Evolutionary conservation across 2,888 invertebrate species (phyloP), one percentile per base, ranked within the genome.

Genomic region (Oscheius sp.): DNA sequence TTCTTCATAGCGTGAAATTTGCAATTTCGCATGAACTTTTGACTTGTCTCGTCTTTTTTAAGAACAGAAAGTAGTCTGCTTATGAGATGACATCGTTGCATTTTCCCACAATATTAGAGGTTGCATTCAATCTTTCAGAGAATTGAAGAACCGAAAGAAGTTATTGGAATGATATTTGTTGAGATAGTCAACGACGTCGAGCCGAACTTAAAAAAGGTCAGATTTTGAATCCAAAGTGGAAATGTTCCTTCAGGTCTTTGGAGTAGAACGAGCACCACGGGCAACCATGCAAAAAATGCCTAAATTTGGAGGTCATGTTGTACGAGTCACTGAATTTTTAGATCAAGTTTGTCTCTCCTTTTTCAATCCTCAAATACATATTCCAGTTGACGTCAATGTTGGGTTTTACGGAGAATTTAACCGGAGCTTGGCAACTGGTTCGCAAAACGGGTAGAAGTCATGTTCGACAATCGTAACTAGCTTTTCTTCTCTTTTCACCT

Each of bases 361-460:
- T 3, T n/a, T 25, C 31, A 5, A 25, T 15, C n/a, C n/a, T n/a
- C 12, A 25, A 50, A 17, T 33, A 10, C 3, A 8, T 46, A 20
- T 39, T 76, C 58, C 69, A 84, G 83, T 66, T 84, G 63, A 85
- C 85, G 5, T 75, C 78, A 17, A 85, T 85, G 84, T 72, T 85
- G 17, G 85, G 85, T 33, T 83, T 76, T 55, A 82, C 85, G 27
- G 85, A 85, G 64, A 85, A 85, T 74, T 42, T 86, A 33, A 75
- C 80, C 8, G 85, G 85, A 4, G 85, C 85, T 6, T 85, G 85
- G 85, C 85, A 86, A 69, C 69, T 85, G 58, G 80, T 81, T 25
- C 73, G 85, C 27, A 85, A 85, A 71, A 84, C 84, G 8, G 85
- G 85, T 29, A 52, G 85, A 37, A 74, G 82, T 46, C 83, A 85